Evolutionary conservation across 2,888 invertebrate species (phyloP).

Genomic region (Cephalotes varians): DNA sequence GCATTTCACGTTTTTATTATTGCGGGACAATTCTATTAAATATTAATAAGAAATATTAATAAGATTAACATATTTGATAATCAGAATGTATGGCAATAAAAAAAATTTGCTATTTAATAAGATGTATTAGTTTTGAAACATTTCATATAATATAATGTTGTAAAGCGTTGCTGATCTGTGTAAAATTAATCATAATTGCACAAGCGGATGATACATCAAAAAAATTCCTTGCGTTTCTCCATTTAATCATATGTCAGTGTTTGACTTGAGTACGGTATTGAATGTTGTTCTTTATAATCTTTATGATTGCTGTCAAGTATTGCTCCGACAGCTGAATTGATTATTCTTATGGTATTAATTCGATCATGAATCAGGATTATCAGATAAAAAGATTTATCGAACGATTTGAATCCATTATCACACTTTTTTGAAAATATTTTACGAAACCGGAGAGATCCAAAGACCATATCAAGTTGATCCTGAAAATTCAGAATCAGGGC

Average conservation of each 20-base stretch:
- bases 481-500: not conserved
- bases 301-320: slow-evolving; percentile 38
- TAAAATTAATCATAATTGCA: slow-evolving; percentile 64
- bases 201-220: slow-evolving; percentile 58
- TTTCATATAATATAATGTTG: not conserved
- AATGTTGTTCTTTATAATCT: slow-evolving; percentile 70
- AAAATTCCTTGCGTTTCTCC: slow-evolving; percentile 61
- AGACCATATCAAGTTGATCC: not conserved
- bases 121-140: not conserved
- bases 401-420: slow-evolving; percentile 52
- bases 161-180: not conserved
- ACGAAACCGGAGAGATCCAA: not conserved
- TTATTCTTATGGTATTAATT: slow-evolving; percentile 66
- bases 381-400: slow-evolving; percentile 70
- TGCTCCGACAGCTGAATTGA: slow-evolving; percentile 58
- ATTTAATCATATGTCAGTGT: slow-evolving; percentile 63
- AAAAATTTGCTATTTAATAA: not conserved
- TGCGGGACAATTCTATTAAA: not conserved
- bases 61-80: slow-evolving; percentile 4
- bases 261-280: slow-evolving; percentile 58
- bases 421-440: slow-evolving; percentile 41
- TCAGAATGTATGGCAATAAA: not conserved
- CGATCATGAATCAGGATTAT: slow-evolving; percentile 64
- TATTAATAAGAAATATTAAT: not conserved
- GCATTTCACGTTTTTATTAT: not conserved